Base-by-base conservation (phyloP, 2,888 invertebrate genomes). In the Ennomos erosarius region DNA sequence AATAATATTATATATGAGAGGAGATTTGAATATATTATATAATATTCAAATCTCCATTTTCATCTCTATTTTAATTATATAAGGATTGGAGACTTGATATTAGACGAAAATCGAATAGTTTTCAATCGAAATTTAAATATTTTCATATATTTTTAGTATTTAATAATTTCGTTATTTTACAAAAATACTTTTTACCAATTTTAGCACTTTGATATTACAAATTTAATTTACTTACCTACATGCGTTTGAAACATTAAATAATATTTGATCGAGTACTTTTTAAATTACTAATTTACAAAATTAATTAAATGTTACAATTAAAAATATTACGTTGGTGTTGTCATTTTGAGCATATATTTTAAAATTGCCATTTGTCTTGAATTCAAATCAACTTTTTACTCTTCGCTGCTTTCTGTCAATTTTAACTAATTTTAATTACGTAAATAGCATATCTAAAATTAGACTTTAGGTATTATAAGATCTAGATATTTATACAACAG, bases 141-240 rank as follows among this genome's bases (percentile, higher is more conserved):
- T 36, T 26, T n/a, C 16, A 34, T 12, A 8, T 10, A 50, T 8
- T 34, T n/a, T 40, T 33, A 16, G 16, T 16, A 16, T 16, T 26
- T 26, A 26, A 26, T 26, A 26, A 26, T 26, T 26, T 26, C 26
- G 26, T 26, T 26, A 26, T 26, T 47, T 64, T 68, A 66, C 55
- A 70, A 68, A 69, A 67, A 66, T 67, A 64, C 45, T 57, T 62
- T 57, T 62, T 36, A 55, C 50, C 26, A 55, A 42, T 54, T 68
- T 62, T 64, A 68, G 65, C 64, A 64, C 60, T 44, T 61, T 58
- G 51, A 35, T 61, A 59, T 42, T 45, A 49, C 42, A 5, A 38
- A 33, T 26, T 26, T 33, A 34, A 47, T 35, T 48, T 45, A 45
- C 35, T 38, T 43, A 16, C 16, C 16, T 16, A 10, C 26, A 3